These are phyloP conservation scores for Caenorhabditis imperialis DNA, from an alignment of 2,888 invertebrate species.

Conservation along the genomic window DNA sequence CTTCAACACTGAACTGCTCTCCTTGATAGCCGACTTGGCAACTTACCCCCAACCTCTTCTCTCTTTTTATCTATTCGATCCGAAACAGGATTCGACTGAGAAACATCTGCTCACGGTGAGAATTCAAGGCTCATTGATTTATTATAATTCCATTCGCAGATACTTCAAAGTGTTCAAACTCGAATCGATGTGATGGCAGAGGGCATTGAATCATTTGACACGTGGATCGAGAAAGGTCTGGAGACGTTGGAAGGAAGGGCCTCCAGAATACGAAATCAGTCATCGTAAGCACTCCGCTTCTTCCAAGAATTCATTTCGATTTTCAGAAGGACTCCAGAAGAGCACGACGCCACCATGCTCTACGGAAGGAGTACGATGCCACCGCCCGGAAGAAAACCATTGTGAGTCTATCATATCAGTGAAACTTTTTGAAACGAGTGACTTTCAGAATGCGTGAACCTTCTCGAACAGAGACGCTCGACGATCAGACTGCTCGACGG, in stretches of 20 bases:
- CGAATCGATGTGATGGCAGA: constrained; percentile 85
- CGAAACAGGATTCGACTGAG: constrained; percentile 32
- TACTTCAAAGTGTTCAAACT: constrained; percentile 87
- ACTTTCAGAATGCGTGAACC: constrained; percentile 40
- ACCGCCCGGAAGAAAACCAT: constrained; percentile 26
- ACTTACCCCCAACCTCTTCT: constrained; percentile 91
- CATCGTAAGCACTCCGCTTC: constrained; percentile 7
- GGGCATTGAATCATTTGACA: constrained; percentile 80
- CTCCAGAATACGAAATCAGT: constrained; percentile 30
- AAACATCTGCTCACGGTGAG: constrained; percentile 39
- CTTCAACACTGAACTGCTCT: constrained; percentile 78
- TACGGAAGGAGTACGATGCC: constrained; percentile 29
- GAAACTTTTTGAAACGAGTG: too few relatives aligned
- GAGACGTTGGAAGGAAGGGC: constrained; percentile 51
- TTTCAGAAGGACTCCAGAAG: constrained; percentile 4
- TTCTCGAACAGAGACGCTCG: constrained; percentile 47
- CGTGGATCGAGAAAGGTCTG: constrained; percentile 60
- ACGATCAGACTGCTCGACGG: constrained; percentile 72
- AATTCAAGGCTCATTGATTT: too few relatives aligned
- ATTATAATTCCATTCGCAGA: constrained; percentile 79
- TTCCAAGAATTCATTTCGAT: not conserved
- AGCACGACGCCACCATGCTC: constrained; percentile 26
- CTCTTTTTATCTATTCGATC: constrained; percentile 88
- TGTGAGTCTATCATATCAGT: constrained; percentile 18
- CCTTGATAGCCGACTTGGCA: constrained; percentile 88